A percentile compares a stretch with the other conserved stretches of the same genome.
Conservation (phyloP, 1,140 invertebrate species). For the Thalassaphorura encarpata region DNA sequence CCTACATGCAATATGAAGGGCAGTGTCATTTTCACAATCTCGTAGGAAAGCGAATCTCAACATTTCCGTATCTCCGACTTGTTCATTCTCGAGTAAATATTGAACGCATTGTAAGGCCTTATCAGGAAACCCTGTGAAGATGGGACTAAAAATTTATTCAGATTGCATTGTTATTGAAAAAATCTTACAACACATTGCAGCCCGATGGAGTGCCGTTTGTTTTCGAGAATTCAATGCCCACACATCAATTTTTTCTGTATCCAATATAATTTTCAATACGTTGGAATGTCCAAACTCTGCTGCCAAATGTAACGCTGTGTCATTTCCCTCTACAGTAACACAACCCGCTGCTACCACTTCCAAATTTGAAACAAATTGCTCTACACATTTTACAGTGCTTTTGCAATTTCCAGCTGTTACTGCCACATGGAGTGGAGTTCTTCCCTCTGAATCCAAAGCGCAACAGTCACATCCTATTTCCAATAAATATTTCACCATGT, state of each 20-base stretch:
- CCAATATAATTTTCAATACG: slow-evolving; percentile 5
- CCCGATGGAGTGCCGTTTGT: slow-evolving; percentile 18
- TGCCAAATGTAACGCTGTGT: slow-evolving; percentile 18
- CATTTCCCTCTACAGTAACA: slow-evolving; percentile 7
- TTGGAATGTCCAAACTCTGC: slow-evolving; percentile 13
- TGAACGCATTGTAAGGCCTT: slow-evolving; percentile 12
- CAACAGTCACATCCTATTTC: slow-evolving; percentile 10
- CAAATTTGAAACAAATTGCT: not conserved
- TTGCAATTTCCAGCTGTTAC: slow-evolving; percentile 2
- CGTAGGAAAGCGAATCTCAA: slow-evolving; percentile 6
- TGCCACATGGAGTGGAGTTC: slow-evolving; percentile 7
- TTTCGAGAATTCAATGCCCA: slow-evolving; percentile 8
- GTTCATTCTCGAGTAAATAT: slow-evolving; percentile 7
- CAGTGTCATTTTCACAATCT: slow-evolving; percentile 10
- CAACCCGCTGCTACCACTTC: slow-evolving; percentile 5
- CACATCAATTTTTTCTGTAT: slow-evolving; percentile 14
- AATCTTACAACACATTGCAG: slow-evolving; percentile 11
- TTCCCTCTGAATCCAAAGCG: slow-evolving; percentile 5
- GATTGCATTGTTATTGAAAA: not conserved
- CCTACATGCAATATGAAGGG: slow-evolving; percentile 12
- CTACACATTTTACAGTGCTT: slow-evolving; percentile 8
- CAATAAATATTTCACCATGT: slow-evolving; percentile 11
- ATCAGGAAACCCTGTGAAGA: slow-evolving; percentile 14
- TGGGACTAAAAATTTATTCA: too few species aligned
- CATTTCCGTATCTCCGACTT: not conserved